Evolutionary conservation across 2,888 invertebrate genomes (phyloP), one percentile per base, ranked within the genome.

Genomic region (Hypomecis punctinalis): DNA sequence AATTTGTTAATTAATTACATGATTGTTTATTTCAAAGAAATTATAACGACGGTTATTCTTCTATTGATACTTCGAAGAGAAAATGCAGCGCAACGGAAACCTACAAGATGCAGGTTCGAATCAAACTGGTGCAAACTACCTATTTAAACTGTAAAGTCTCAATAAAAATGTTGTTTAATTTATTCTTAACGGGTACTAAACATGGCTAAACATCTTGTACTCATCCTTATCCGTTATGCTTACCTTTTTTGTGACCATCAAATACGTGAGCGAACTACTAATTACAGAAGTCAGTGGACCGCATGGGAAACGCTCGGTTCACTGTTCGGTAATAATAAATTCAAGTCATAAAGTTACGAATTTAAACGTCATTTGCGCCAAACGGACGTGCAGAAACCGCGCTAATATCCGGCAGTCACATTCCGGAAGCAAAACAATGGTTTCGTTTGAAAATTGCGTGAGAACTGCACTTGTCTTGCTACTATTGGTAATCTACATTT

Each of bases 361-460:
- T 67, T 60, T 40, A 7, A 63, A 59, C 65, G 67, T 61, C 43
- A 52, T 40, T 66, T 55, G 45, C 58, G 49, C 36, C 36, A 49
- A 63, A 69, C 68, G 65, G 69, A 68, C 62, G 55, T 66, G 57
- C 57, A 64, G 13, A 53, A 59, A 65, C 58, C 58, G 59, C 64
- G 54, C 58, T 53, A 45, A 67, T 69, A 64, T 71, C 69, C 71
- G 68, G 59, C 35, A n/a, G 8, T 66, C 63, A 68, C 66, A 66
- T 59, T 62, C 68, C 68, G 71, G 73, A 73, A 73, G 67, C 56
- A 6, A 10, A 67, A 73, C 69, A 71, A 73, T 71, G 63, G 58
- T 46, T 66, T 67, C 63, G 49, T 69, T 68, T 54, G 45, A 57
- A 64, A 67, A 65, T 62, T 56, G 65, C 67, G 69, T 72, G 72